Evolutionary conservation across 2,797 vertebrate genomes (phyloP).

Genomic region (Danio aesculapii): DNA sequence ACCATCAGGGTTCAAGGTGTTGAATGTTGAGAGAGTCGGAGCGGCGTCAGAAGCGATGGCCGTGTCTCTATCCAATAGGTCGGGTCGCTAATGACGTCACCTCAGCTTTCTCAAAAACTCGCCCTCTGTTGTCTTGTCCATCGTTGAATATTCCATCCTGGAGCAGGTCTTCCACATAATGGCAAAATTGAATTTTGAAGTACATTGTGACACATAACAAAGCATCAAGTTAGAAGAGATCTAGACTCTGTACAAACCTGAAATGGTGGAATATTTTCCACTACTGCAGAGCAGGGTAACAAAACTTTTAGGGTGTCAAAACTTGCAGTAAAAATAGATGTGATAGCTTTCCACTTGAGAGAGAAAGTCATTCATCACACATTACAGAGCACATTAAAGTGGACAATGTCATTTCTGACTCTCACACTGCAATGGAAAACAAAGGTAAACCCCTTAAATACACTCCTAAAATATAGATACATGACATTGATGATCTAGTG

Average conservation of each 20-base stretch:
- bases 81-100: constrained; percentile 69
- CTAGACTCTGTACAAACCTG: not conserved
- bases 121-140: constrained; percentile 49
- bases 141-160: constrained; percentile 25
- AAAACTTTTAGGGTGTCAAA: not conserved
- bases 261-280: constrained; percentile 7
- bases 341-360: not conserved
- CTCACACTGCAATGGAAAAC: not conserved
- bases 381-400: not conserved
- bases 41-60: constrained; percentile 69
- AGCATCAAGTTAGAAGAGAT: constrained; percentile 20
- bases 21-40: constrained; percentile 69
- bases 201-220: constrained; percentile 36
- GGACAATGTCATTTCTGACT: not conserved
- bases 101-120: constrained; percentile 67
- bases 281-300: not conserved
- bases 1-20: constrained; percentile 31
- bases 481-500: not conserved
- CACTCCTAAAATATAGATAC: not conserved
- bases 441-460: not conserved
- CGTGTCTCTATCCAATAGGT: constrained; percentile 68
- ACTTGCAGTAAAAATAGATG: constrained; percentile 8
- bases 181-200: constrained; percentile 32
- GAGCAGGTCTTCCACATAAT: constrained; percentile 35
- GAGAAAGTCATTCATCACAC: not conserved